A percentile compares a stretch with the other conserved stretches of the same genome.
Conservation (phyloP, 2,797 vertebrate species). For the Microctenopoma steveboyesi region DNA sequence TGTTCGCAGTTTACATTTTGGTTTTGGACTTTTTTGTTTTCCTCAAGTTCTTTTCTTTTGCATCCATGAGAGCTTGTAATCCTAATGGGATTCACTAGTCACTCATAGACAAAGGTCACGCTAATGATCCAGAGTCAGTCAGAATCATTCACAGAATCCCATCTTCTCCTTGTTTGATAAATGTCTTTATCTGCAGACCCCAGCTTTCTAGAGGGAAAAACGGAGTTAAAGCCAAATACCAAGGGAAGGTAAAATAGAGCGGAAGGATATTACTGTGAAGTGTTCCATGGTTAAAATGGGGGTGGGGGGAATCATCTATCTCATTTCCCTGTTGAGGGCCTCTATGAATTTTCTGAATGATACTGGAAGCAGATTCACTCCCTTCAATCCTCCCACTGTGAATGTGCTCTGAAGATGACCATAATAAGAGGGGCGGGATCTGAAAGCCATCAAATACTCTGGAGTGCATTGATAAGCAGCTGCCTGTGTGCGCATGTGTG, state of each 20-base stretch:
- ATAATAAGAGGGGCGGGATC: constrained; percentile 78
- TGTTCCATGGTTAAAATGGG: constrained; percentile 65
- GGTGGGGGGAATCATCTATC: constrained; percentile 53
- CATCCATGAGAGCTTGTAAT: constrained; percentile 33
- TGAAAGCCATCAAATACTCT: constrained; percentile 77
- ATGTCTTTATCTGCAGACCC: constrained; percentile 69
- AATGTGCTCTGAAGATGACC: constrained; percentile 74
- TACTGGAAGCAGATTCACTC: constrained; percentile 74
- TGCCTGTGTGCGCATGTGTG: constrained; percentile 30
- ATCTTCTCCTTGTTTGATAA: constrained; percentile 44
- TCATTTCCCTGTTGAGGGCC: constrained; percentile 77
- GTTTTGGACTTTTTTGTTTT: constrained; percentile 16
- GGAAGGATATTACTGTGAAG: constrained; percentile 72
- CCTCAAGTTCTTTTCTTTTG: not conserved
- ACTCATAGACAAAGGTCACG: constrained; percentile 48
- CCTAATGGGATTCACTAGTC: constrained; percentile 20
- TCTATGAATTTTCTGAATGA: constrained; percentile 80
- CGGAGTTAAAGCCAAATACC: constrained; percentile 64
- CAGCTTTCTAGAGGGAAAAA: constrained; percentile 67
- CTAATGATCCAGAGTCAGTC: constrained; percentile 43
- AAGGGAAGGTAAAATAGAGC: constrained; percentile 70
- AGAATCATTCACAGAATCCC: constrained; percentile 46
- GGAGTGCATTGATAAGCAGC: constrained; percentile 82
- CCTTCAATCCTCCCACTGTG: constrained; percentile 66
- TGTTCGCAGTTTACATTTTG: constrained; percentile 12